Base-by-base conservation (phyloP, 2,888 invertebrate genomes). In the Plebejus argus region DNA sequence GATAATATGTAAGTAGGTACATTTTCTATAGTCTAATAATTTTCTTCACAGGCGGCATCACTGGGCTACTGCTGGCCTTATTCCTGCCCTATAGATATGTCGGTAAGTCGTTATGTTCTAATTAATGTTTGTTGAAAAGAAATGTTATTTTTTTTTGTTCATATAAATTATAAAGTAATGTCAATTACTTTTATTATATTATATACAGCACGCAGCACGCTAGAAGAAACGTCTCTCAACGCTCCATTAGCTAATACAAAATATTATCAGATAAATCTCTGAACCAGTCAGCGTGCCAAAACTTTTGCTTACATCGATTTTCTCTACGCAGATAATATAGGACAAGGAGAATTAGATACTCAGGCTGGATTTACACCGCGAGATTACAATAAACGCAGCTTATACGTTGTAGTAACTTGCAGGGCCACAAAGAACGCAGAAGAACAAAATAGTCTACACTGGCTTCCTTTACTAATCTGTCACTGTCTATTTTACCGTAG, bases 21-120 rank as follows among this genome's bases (percentile, higher is more conserved):
- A 53, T 53, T 18, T 56, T n/a, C 7, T 18, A 1, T 56, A 56
- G 20, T 10, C 8, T 58, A 20, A 20, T 58, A 20, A 20, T 20
- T n/a, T 23, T 49, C 39, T 58, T 61, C 58, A 1, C 88, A 93
- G 93, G 88, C 58, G 88, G 84, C 18, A 84, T 92, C 66, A 79
- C 91, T 18, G 93, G 93, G 1, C 83, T 92, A 0, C 78, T 91
- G 6, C 85, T 92, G 49, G 91, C 88, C 0, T 83, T 93, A 3
- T 82, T 92, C 18, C 79, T 93, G 58, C 89, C 89, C 8, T 88
- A 87, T 33, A 86, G 89, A 35, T 92, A 92, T 83, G 93, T 91
- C 23, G 90, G 93, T 93, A 84, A 91, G 93, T 28, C 20, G 70
- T 35, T n/a, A 70, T 66, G 28, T 23, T 61, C 1, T 23, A n/a